A percentile compares a stretch with the other conserved stretches of the same genome.
phyloP scores from a whole-genome alignment of 1,140 invertebrate species.

The Scaptomyza pallida region DNA sequence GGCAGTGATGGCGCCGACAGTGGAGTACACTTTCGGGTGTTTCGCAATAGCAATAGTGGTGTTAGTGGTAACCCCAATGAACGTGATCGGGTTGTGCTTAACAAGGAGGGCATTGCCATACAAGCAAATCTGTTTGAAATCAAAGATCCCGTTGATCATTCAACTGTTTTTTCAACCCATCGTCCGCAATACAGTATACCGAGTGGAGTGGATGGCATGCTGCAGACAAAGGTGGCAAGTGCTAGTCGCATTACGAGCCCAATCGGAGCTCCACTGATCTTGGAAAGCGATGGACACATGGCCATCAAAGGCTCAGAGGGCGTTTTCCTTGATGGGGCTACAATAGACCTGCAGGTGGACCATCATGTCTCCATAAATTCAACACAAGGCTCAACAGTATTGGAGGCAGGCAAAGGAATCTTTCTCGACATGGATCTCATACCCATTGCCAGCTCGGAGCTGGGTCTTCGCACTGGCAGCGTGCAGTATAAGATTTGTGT shows the following conservation, averaged over 20 bases:
- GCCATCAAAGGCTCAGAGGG: constrained; percentile 87
- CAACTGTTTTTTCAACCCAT: constrained; percentile 90
- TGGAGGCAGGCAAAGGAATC: constrained; percentile 89
- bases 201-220: constrained; percentile 87
- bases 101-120: constrained; percentile 88
- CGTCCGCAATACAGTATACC: constrained; percentile 89
- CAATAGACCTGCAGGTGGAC: constrained; percentile 89
- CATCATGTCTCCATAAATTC: constrained; percentile 92
- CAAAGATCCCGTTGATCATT: constrained; percentile 86
- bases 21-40: constrained; percentile 62
- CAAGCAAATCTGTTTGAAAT: constrained; percentile 89
- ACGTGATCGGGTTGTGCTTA: constrained; percentile 85
- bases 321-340: constrained; percentile 86
- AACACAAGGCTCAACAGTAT: constrained; percentile 90
- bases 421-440: constrained; percentile 89
- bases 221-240: constrained; percentile 87
- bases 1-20: constrained; percentile 84
- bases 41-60: constrained; percentile 58
- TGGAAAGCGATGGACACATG: constrained; percentile 86
- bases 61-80: constrained; percentile 24
- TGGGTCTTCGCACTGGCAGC: constrained; percentile 83
- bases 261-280: constrained; percentile 87
- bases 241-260: constrained; percentile 90
- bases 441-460: constrained; percentile 87
- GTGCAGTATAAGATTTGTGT: constrained; percentile 93